Evolutionary conservation across 2,797 vertebrate genomes (phyloP).

Genomic region (Pangasius larnaudii): DNA sequence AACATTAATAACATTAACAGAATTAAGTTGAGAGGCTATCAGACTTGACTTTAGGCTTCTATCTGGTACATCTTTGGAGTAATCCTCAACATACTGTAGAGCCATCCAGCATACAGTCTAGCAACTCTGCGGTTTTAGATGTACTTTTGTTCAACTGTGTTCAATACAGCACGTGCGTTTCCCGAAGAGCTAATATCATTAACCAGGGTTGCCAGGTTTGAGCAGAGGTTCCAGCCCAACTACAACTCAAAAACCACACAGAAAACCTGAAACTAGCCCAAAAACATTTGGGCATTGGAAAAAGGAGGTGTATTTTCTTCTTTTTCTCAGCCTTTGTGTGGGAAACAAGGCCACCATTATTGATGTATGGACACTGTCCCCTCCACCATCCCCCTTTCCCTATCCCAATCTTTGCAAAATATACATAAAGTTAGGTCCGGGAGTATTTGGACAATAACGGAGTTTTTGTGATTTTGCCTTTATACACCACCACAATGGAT

Average conservation of each 20-base stretch:
- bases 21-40: neutral
- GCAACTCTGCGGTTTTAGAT: neutral
- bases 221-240: neutral
- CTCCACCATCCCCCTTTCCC: neutral
- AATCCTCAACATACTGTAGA: neutral
- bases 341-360: neutral
- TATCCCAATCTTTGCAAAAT: neutral
- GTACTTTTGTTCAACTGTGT: neutral
- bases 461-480: too few species aligned
- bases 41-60: neutral
- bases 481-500: too few species aligned
- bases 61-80: neutral
- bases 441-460: too few species aligned
- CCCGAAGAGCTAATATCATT: neutral
- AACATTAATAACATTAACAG: neutral
- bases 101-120: neutral
- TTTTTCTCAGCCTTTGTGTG: neutral
- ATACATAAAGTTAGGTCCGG: too few species aligned
- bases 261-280: neutral
- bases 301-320: neutral
- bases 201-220: neutral
- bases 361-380: neutral
- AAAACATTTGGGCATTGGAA: neutral
- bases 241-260: neutral
- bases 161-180: neutral